A percentile compares a stretch with the other conserved stretches of the same genome.
Conservation (phyloP, 2,113 vertebrate species). For the Phalacrocorax aristotelis region DNA sequence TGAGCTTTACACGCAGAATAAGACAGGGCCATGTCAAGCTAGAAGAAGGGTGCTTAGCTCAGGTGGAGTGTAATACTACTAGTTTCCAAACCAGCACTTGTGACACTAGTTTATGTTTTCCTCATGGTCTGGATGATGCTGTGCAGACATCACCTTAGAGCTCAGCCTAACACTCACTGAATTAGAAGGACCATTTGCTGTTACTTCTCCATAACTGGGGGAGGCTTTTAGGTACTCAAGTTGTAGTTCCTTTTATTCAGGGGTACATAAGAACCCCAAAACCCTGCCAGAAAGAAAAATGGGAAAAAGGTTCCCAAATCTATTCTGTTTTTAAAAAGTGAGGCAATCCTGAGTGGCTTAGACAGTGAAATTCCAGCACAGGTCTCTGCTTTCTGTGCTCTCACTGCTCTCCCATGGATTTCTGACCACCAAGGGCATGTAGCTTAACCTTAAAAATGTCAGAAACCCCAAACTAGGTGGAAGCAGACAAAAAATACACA, state of each 20-base stretch:
- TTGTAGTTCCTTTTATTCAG: not conserved
- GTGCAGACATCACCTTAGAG: not conserved
- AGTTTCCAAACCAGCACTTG: not conserved
- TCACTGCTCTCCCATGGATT: not conserved
- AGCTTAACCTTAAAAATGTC: not conserved
- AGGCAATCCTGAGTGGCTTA: not conserved
- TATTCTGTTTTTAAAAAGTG: not conserved
- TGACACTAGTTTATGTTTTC: not conserved
- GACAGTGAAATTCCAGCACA: not conserved
- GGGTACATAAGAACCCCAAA: not conserved
- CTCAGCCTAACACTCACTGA: not conserved
- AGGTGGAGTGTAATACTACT: not conserved
- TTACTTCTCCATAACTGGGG: not conserved
- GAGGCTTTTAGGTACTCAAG: not conserved
- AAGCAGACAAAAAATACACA: not conserved
- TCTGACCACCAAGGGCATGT: not conserved
- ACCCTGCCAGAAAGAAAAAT: not conserved
- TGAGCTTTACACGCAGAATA: not conserved
- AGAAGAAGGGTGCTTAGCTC: not conserved
- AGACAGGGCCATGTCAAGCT: not conserved
- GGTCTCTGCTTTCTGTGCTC: not conserved
- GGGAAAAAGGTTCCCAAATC: not conserved
- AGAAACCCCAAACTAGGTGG: not conserved
- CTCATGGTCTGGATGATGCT: not conserved
- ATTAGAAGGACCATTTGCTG: not conserved